Percentiles rank a stretch among this genome's conserved stretches.
phyloP scores from a whole-genome alignment of 1,140 invertebrate species.

The Drosophila carrolli region DNA sequence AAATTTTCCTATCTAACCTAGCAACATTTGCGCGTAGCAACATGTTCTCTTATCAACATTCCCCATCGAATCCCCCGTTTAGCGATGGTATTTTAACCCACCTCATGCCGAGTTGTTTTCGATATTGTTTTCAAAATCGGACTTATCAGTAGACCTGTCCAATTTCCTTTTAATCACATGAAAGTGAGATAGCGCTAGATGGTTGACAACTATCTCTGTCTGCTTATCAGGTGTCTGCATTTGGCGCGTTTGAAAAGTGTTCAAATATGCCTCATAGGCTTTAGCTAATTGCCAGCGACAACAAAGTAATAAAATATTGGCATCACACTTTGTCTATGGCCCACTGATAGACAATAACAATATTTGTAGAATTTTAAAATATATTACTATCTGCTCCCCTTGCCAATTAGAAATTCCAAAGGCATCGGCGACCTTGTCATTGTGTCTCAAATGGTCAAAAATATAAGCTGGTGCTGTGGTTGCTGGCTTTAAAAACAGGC shows the following conservation, averaged over 20 bases:
- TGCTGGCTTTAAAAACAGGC: slow-evolving; percentile 17
- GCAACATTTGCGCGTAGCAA: slow-evolving; percentile 29
- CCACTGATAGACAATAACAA: slow-evolving; percentile 19
- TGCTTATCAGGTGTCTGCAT: slow-evolving; percentile 36
- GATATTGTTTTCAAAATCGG: slow-evolving; percentile 23
- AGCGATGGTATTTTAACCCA: slow-evolving; percentile 37
- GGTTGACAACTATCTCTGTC: slow-evolving; percentile 17
- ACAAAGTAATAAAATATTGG: slow-evolving; percentile 45
- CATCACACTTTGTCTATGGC: slow-evolving; percentile 12
- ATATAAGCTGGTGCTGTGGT: background rate
- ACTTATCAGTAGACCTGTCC: slow-evolving; percentile 29
- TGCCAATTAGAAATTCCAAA: slow-evolving; percentile 33
- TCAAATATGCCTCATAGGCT: slow-evolving; percentile 26
- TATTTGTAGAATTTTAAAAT: slow-evolving; percentile 37
- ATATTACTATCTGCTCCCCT: slow-evolving; percentile 21
- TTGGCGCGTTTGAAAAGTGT: slow-evolving; percentile 35
- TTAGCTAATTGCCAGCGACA: slow-evolving; percentile 33
- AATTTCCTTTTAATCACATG: slow-evolving; percentile 16
- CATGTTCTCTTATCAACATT: slow-evolving; percentile 26
- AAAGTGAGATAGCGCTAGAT: slow-evolving; percentile 22
- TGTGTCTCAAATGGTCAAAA: slow-evolving; percentile 40
- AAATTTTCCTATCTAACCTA: background rate
- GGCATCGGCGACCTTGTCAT: slow-evolving; percentile 44
- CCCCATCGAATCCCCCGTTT: slow-evolving; percentile 21
- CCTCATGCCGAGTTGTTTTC: slow-evolving; percentile 20